Percentiles rank a stretch among this genome's conserved stretches.
These are phyloP conservation scores for Aspidiotus rigidus DNA, from an alignment of 2,888 invertebrate genomes.

Conservation along the genomic window DNA sequence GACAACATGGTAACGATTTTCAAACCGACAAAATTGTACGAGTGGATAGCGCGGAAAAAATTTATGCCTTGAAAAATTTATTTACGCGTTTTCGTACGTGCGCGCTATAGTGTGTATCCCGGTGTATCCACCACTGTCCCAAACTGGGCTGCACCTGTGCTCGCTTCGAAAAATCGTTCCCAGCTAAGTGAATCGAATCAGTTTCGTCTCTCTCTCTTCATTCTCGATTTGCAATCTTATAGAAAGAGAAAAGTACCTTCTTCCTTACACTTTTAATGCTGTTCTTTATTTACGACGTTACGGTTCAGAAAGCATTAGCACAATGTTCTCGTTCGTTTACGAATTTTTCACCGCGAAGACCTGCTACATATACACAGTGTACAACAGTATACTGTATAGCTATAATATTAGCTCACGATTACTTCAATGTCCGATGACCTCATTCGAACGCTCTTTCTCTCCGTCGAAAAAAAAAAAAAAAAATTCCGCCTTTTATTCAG, in stretches of 20 bases:
- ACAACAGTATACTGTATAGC: not conserved
- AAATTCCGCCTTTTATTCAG: constrained; percentile 1
- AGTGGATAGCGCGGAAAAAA: too few species aligned
- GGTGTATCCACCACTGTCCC: too few species aligned
- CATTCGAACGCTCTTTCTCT: not conserved
- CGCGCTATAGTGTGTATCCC: too few species aligned
- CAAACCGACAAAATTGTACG: too few species aligned
- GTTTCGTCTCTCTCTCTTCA: not conserved
- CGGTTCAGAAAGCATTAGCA: not conserved
- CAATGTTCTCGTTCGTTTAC: not conserved
- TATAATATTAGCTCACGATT: not conserved
- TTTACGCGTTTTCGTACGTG: too few species aligned
- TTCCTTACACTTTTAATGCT: constrained; percentile 1
- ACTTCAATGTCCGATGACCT: constrained; percentile 1
- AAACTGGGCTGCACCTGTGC: too few species aligned
- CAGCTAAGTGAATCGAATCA: not conserved
- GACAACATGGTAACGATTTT: too few species aligned
- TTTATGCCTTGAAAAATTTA: too few species aligned
- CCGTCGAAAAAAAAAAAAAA: not conserved
- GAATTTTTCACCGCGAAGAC: too few species aligned
- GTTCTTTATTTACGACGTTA: not conserved
- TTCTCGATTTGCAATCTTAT: not conserved
- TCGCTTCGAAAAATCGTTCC: not conserved
- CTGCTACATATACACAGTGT: not conserved
- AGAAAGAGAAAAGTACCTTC: not conserved